Percentiles rank a stretch among this genome's conserved stretches.
phyloP scores from a whole-genome alignment of 2,113 vertebrate species.

The Ochotona princeps region DNA sequence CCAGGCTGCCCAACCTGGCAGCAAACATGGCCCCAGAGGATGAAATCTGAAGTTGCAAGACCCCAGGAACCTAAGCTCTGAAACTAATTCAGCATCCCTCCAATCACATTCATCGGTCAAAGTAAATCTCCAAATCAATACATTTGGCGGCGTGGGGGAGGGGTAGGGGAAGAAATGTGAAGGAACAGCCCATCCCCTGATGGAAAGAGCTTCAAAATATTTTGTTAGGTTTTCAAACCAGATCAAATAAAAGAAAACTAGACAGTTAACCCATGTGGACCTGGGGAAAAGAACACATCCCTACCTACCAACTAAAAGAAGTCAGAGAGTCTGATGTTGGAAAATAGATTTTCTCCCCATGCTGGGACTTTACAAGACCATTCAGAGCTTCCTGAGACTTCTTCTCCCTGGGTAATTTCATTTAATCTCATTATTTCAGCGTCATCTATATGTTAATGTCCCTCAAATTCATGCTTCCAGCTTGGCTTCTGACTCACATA shows the following conservation, averaged over 20 bases:
- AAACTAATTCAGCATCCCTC: background rate
- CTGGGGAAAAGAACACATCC: background rate
- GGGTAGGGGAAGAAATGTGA: no score
- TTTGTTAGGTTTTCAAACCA: background rate
- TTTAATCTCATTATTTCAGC: constrained; percentile 51
- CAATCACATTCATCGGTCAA: background rate
- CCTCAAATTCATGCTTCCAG: constrained; percentile 48
- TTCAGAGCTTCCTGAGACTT: constrained; percentile 3
- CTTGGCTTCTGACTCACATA: constrained; percentile 64
- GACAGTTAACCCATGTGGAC: background rate
- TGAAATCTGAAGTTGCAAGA: background rate
- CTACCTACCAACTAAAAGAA: background rate
- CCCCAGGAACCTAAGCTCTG: background rate
- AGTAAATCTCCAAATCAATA: background rate
- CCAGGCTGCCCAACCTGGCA: background rate
- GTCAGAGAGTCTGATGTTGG: background rate
- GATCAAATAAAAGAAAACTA: constrained; percentile 14
- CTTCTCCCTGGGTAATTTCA: constrained; percentile 45
- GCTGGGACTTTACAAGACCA: constrained; percentile 46
- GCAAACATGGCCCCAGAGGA: background rate
- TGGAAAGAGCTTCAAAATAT: background rate
- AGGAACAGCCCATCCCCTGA: background rate
- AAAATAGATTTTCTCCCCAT: constrained; percentile 12
- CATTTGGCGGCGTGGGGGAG: background rate
- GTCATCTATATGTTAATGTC: constrained; percentile 67